Conservation (phyloP, 2,888 invertebrate genomes). For the Melikaiella ostensackeni region DNA sequence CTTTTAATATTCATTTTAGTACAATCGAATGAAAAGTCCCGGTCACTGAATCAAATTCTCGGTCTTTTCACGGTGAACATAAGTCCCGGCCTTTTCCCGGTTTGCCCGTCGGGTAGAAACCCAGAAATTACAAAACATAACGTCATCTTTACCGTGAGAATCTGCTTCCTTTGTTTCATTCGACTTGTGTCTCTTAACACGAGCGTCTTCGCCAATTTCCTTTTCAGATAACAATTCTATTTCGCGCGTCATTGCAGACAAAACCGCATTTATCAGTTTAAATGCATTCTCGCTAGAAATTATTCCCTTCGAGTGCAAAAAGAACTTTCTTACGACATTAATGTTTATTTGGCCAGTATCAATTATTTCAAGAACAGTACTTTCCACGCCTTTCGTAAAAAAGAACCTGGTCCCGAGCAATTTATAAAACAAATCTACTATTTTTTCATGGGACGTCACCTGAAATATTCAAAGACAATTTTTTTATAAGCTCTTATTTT, state of each 20-base stretch:
- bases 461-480: constrained; percentile 44
- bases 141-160: background rate
- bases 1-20: no score
- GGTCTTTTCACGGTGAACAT: no score
- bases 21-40: no score
- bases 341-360: constrained; percentile 52
- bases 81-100: no score
- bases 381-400: constrained; percentile 31
- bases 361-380: constrained; percentile 49
- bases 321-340: constrained; percentile 55
- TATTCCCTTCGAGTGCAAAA: constrained; percentile 49
- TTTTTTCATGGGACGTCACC: constrained; percentile 47
- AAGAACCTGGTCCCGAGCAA: constrained; percentile 52
- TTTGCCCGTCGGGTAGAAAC: no score
- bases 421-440: constrained; percentile 51
- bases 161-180: background rate
- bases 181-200: constrained; percentile 4
- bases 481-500: background rate
- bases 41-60: no score
- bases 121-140: no score
- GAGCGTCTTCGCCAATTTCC: background rate
- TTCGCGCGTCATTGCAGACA: constrained; percentile 44
- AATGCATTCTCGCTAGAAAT: constrained; percentile 48
- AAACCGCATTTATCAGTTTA: constrained; percentile 49
- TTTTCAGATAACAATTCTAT: constrained; percentile 25